These are phyloP conservation scores for Cryptotis parvus DNA, from an alignment of 2,113 vertebrate genomes.

Conservation along the genomic window DNA sequence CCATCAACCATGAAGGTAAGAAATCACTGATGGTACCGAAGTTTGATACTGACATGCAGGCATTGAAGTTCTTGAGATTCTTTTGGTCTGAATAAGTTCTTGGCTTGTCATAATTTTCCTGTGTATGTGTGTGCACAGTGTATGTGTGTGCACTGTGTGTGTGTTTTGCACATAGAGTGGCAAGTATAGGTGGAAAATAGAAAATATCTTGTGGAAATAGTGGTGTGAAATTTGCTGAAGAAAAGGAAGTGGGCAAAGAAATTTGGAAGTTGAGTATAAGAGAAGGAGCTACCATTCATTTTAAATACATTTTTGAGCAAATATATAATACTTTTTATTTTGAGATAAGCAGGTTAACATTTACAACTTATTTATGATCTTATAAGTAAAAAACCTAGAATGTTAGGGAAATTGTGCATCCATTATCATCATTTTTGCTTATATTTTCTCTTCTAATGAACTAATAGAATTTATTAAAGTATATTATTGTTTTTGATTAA, in stretches of 20 bases:
- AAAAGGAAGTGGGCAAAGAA: background rate
- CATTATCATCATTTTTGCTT: background rate
- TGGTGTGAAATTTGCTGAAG: background rate
- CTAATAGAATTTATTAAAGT: background rate
- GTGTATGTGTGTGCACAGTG: background rate
- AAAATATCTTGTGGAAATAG: background rate
- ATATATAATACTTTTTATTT: background rate
- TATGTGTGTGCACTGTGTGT: background rate
- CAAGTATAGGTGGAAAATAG: background rate
- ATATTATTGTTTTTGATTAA: too few relatives aligned
- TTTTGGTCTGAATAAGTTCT: conserved; percentile 5
- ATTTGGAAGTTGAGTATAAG: background rate
- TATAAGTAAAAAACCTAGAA: background rate
- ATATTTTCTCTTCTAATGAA: background rate
- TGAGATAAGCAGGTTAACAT: background rate
- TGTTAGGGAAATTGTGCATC: background rate
- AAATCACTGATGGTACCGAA: background rate
- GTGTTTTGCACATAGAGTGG: background rate
- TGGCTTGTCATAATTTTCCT: background rate
- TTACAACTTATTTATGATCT: conserved; percentile 2
- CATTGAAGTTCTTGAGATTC: background rate
- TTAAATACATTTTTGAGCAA: background rate
- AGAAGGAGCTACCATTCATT: background rate
- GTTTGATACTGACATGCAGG: background rate
- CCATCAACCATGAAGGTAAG: background rate